A percentile compares a stretch with the other conserved stretches of the same genome.
Conservation (phyloP, 2,113 vertebrate genomes). For the Melospiza melodia region DNA sequence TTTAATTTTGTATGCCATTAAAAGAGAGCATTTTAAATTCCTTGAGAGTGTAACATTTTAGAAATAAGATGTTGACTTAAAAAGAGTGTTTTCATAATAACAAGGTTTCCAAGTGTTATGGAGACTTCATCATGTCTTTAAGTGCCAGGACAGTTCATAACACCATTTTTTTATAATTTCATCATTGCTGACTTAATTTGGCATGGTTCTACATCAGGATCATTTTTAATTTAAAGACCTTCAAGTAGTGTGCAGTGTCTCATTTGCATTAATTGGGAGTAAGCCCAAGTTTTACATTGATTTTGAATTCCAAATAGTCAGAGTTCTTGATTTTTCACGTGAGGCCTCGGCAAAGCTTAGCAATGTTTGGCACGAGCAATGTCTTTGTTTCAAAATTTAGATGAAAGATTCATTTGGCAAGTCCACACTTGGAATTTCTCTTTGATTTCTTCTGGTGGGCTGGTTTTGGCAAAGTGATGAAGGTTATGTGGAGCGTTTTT, state of each 20-base stretch:
- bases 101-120: neutral
- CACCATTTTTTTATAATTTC: neutral
- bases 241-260: neutral
- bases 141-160: neutral
- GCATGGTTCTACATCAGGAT: neutral
- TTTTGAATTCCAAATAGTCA: neutral
- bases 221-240: conserved; percentile 14
- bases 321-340: neutral
- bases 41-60: neutral
- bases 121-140: neutral
- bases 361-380: conserved; percentile 10
- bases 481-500: neutral
- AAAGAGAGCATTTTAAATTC: neutral
- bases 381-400: conserved; percentile 42
- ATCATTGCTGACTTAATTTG: conserved; percentile 33
- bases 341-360: neutral
- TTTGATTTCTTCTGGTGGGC: conserved; percentile 17
- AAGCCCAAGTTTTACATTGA: conserved; percentile 1
- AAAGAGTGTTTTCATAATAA: neutral
- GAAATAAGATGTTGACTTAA: neutral
- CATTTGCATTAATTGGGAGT: neutral
- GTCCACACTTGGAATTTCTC: neutral
- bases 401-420: conserved; percentile 20
- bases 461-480: neutral
- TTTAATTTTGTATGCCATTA: neutral